Evolutionary conservation across 2,113 vertebrate species (phyloP), one percentile per base, ranked within the genome.

Genomic region (Gallinago undulata): DNA sequence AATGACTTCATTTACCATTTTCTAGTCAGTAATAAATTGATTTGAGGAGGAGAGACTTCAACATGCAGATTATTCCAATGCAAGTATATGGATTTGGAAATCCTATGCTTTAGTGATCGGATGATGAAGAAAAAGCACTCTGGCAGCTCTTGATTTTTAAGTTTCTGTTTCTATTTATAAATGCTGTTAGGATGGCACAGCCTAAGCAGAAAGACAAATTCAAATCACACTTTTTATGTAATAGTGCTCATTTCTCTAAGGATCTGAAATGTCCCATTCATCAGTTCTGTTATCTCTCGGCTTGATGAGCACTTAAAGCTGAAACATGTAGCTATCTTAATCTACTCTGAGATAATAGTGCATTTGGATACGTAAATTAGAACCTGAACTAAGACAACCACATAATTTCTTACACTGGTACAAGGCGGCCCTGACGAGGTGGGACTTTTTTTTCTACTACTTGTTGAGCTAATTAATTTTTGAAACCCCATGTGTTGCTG

Each of bases 241-340:
- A 90, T 90, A 90, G 92, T 90, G 48, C 81, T 95, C 88, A 67
- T 97, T 97, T 96, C 89, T 95, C 91, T 79, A 75, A 96, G 83
- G 94, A 93, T 88, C 81, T 90, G 91, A 96, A 89, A 96, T 91
- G 45, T 82, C 88, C 90, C 93, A 96, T 97, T 97, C 94, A 96
- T 96, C 96, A 96, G 82, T 91, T 94, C 95, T 93, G 86, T 94
- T 96, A 95, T 94, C 81, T 96, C 84, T 87, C 4, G 4, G 64
- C 66, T 90, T 96, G 93, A 96, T 94, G 95, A 95, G 81, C 91
- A 94, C 94, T 96, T 97, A 96, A 85, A 86, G 75, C 45, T 93
- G 90, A 96, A 92, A 95, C 59, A 82, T 85, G 79, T 72, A 93
- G 90, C 94, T 93, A 56, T 96, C 93, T 94, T 94, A 96, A 94